A percentile compares a stretch with the other conserved stretches of the same genome.
These are phyloP conservation scores for Acrobasis suavella DNA, from an alignment of 2,888 invertebrate genomes.

Conservation along the genomic window DNA sequence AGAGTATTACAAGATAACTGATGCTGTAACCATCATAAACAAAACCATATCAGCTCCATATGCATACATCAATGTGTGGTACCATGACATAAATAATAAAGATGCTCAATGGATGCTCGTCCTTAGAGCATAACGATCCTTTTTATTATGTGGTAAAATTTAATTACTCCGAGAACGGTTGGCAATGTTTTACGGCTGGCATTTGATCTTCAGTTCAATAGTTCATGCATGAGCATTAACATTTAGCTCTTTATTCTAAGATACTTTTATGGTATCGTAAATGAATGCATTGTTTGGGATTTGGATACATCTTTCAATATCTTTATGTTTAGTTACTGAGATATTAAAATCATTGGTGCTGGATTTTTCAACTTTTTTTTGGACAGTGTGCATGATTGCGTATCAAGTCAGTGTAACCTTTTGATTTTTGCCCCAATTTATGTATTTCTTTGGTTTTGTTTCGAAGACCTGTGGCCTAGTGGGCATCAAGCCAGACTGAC, in stretches of 20 bases:
- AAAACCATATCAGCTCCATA: no score
- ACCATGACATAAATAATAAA: conserved; percentile 7
- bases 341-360: no score
- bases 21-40: no score
- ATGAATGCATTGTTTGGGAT: background rate
- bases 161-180: conserved; percentile 55
- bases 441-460: no score
- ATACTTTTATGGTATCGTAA: background rate
- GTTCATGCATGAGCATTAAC: conserved; percentile 50
- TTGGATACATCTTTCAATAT: background rate
- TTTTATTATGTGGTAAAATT: conserved; percentile 64
- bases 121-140: conserved; percentile 24
- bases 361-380: no score
- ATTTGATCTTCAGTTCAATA: conserved; percentile 58
- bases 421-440: no score
- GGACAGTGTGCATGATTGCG: no score
- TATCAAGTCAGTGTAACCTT: no score
- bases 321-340: background rate
- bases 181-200: conserved; percentile 50
- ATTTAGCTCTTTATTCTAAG: conserved; percentile 25
- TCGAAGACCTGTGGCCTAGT: no score
- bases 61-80: background rate
- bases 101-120: conserved; percentile 6
- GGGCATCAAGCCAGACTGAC: no score
- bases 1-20: no score